Base-by-base conservation (phyloP, 2,113 vertebrate genomes). In the Centropristis striata region DNA sequence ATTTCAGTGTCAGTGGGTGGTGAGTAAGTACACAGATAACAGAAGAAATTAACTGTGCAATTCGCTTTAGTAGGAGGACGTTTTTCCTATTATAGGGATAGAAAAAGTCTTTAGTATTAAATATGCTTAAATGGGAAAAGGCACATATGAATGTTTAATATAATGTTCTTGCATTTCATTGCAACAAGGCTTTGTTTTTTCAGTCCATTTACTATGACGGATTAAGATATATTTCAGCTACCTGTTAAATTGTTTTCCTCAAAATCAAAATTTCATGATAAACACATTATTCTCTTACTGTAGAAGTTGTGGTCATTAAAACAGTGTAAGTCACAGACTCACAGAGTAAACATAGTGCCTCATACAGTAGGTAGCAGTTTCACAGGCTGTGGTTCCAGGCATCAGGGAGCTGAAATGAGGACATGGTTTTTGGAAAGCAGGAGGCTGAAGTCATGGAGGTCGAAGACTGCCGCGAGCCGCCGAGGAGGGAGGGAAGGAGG, bases 341-440 rank as follows among this genome's bases (percentile, higher is more conserved):
- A 54, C 68, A 67, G 28, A 68, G 61, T 32, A 3, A 71, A 8
- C 7, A 4, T 8, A 4, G 36, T 10, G 8, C 54, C 20, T n/a
- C 32, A 6, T 32, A 3, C 25, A 21, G 41, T 0, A 60, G 59
- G 28, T 6, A 28, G 3, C 4, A 3, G 4, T 49, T 75, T 78
- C 57, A 50, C 66, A 60, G 77, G 63, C 68, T 83, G 63, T 50
- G 59, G 64, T 73, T 82, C 44, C 44, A 60, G 63, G 57, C 50
- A 36, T 71, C 55, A 25, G 53, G 73, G 75, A 83, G 32, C 8
- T 12, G 47, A 58, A 87, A 89, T 46, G 57, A 83, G 86, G 71
- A 75, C 85, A 75, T 41, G 15, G n/a, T 55, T 84, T 89, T 73
- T 78, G 65, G 81, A 83, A 72, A 36, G n/a, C 60, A 7, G 81